Base-by-base conservation (phyloP, 2,888 invertebrate genomes). In the Penaeus monodon region DNA sequence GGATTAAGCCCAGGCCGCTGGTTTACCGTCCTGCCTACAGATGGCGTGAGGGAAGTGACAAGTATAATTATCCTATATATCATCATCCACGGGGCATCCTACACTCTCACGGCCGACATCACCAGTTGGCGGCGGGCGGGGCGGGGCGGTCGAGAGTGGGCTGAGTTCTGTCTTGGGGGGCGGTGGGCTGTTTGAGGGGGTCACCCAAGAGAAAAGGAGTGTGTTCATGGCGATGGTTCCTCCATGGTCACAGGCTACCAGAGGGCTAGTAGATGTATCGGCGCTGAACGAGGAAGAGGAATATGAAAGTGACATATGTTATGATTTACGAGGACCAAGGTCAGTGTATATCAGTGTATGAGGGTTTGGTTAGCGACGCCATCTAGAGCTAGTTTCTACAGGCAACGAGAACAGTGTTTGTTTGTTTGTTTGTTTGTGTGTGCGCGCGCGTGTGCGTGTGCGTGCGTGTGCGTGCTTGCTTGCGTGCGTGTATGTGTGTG, bases 21-120 rank as follows among this genome's bases (percentile, higher is more conserved):
- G 33, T 64, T 27, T 78, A 38, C 44, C 64, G 64, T 63, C 29
- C 29, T 57, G 33, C 29, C 64, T 38, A 73, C 74, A 64, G 74
- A 74, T 64, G 82, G 74, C 73, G 74, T 74, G 73, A 74, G 64
- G 74, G 38, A 38, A 33, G 57, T 33, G 82, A 70, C 82, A 74
- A 63, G 64, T 74, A 29, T 82, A 63, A 74, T 74, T 74, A 74
- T 65, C 64, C 64, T 74, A 49, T 74, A 76, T 82, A 64, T 82
- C 74, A 74, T 22, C 70, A 64, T 74, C 74, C 74, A 76, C 38
- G 82, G 74, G 65, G 57, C n/a, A 57, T 24, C 57, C 63, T 29
- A 49, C 57, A 77, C 57, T n/a, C 22, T 77, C 29, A 27, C 57
- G 49, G 77, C 27, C 57, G 27, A 24, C 22, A 14, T 49, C 76